Conservation (phyloP, 37 sponge, comb jelly and placozoan species). For the Aplysina aerophoba region DNA sequence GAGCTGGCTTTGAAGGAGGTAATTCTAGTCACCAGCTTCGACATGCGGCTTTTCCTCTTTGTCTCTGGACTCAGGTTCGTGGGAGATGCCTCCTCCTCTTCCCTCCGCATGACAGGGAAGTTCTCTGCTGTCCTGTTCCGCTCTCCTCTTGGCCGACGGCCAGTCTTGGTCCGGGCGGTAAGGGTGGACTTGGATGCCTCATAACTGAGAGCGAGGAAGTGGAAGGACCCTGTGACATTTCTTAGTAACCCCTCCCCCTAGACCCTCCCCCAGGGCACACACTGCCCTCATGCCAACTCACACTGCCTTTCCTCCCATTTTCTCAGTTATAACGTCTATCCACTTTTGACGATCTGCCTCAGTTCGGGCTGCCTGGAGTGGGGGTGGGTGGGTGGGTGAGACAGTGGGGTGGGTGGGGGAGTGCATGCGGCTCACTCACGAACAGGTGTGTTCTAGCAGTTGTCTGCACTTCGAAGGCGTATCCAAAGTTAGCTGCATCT, state of each 20-base stretch:
- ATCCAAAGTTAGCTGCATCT: slow-evolving; percentile 65
- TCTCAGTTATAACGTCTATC: slow-evolving; percentile 50
- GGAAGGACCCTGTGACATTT: no score
- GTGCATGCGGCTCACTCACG: slow-evolving; percentile 48
- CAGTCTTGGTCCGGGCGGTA: background rate
- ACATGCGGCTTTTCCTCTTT: background rate
- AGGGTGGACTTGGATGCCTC: slow-evolving; percentile 7
- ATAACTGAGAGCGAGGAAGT: background rate
- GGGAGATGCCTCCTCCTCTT: background rate
- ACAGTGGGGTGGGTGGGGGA: background rate
- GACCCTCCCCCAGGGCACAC: no score
- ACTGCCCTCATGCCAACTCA: background rate
- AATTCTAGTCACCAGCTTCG: background rate
- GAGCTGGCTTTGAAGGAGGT: background rate
- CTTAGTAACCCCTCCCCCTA: no score
- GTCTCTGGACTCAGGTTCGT: background rate
- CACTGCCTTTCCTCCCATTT: slow-evolving; percentile 52
- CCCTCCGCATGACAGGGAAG: background rate
- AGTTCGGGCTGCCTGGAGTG: slow-evolving; percentile 67
- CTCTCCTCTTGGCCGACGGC: background rate
- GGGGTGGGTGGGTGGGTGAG: background rate
- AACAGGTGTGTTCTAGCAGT: slow-evolving; percentile 51
- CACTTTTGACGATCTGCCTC: slow-evolving; percentile 67
- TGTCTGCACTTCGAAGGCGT: slow-evolving; percentile 71
- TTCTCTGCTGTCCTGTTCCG: slow-evolving; percentile 1